Percentiles rank a stretch among this genome's conserved stretches.
Conservation (phyloP, 2,797 vertebrate genomes). For the Siniperca obscura region DNA sequence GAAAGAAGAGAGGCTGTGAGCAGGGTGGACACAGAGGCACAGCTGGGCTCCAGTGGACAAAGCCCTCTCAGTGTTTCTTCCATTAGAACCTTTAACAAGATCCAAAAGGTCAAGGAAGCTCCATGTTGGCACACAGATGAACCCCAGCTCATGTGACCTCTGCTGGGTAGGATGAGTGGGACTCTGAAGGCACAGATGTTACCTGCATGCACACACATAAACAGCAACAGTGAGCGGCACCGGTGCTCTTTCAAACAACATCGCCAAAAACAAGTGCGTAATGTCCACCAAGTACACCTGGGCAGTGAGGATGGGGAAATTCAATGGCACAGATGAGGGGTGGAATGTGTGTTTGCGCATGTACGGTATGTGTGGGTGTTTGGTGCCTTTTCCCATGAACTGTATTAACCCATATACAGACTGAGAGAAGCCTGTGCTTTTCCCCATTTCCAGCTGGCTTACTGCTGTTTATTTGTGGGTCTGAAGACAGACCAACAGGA, state of each 20-base stretch:
- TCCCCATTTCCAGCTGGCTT: constrained; percentile 83
- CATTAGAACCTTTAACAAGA: constrained; percentile 71
- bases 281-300: constrained; percentile 55
- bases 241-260: constrained; percentile 30
- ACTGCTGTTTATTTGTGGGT: constrained; percentile 83
- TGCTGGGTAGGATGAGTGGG: constrained; percentile 44
- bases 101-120: constrained; percentile 71
- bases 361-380: constrained; percentile 60
- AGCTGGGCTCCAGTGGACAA: constrained; percentile 74
- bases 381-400: constrained; percentile 84
- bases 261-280: constrained; percentile 36
- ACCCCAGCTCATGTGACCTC: constrained; percentile 65
- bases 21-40: constrained; percentile 56
- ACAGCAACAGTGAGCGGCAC: not conserved
- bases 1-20: constrained; percentile 46
- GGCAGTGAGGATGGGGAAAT: constrained; percentile 45
- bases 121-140: constrained; percentile 76
- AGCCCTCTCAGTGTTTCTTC: constrained; percentile 70
- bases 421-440: constrained; percentile 78
- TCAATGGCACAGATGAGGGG: constrained; percentile 47
- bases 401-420: constrained; percentile 80
- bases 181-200: constrained; percentile 59
- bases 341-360: constrained; percentile 35
- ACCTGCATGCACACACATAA: constrained; percentile 36
- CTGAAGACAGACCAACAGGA: constrained; percentile 85